These are phyloP conservation scores for Dusona sp. DNA, from an alignment of 2,888 invertebrate genomes.

Conservation along the genomic window DNA sequence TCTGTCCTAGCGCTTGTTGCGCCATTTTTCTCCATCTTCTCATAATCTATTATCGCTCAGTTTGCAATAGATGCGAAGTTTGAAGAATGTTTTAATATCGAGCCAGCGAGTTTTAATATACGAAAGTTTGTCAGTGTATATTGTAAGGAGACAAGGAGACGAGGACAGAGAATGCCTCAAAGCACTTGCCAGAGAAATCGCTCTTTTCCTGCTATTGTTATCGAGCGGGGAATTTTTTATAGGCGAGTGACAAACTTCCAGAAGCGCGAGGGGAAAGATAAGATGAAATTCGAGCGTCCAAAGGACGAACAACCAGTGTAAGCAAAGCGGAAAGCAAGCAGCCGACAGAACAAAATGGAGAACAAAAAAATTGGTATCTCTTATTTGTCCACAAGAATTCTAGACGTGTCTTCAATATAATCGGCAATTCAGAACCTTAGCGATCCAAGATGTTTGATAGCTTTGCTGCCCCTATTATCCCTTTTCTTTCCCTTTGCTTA, in stretches of 20 bases:
- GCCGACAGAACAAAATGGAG: neutral
- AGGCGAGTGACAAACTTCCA: conserved; percentile 68
- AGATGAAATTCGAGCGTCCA: conserved; percentile 9
- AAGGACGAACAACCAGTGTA: neutral
- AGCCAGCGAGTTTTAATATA: conserved; percentile 71
- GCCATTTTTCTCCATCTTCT: neutral
- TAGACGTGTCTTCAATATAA: conserved; percentile 36
- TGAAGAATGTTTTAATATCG: conserved; percentile 75
- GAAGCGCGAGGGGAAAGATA: conserved; percentile 21
- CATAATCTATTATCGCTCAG: conserved; percentile 21
- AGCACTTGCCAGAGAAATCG: conserved; percentile 6
- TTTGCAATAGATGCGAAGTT: conserved; percentile 23
- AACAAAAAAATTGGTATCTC: neutral
- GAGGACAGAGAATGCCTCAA: conserved; percentile 10
- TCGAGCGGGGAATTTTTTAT: conserved; percentile 70
- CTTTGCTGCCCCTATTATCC: neutral
- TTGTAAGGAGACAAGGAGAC: conserved; percentile 28
- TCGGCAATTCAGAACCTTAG: conserved; percentile 36
- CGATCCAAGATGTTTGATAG: conserved; percentile 36
- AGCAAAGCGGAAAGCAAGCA: neutral
- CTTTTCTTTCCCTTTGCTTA: neutral
- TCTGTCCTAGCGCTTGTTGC: conserved; percentile 7
- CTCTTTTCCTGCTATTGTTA: conserved; percentile 65
- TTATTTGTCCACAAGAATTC: conserved; percentile 26
- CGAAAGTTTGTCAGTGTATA: conserved; percentile 72